A percentile compares a stretch with the other conserved stretches of the same genome.
phyloP scores from a whole-genome alignment of 2,113 vertebrate species.

The Thomomys bottae region DNA sequence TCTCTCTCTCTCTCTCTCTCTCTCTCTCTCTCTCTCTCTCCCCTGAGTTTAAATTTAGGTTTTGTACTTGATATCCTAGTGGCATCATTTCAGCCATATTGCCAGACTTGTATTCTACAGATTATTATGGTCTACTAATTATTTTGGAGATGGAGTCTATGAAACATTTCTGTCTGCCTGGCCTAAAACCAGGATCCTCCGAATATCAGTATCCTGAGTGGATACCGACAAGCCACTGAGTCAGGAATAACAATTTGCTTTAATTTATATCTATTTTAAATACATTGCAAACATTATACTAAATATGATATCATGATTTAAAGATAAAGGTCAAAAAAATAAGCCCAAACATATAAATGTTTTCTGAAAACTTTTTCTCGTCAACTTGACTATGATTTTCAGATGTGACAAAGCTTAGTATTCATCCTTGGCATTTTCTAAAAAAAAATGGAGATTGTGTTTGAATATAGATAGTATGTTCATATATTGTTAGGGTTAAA shows the following conservation, averaged over 20 bases:
- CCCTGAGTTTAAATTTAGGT: no score
- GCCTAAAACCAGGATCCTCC: no score
- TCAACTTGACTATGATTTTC: background rate
- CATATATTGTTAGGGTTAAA: constrained; percentile 35
- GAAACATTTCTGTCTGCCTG: no score
- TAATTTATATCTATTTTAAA: background rate
- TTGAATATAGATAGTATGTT: background rate
- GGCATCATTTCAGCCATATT: no score
- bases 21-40: no score
- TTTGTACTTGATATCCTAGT: no score
- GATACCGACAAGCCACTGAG: no score
- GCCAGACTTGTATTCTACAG: no score
- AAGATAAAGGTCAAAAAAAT: constrained; percentile 38
- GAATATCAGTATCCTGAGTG: no score
- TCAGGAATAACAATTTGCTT: background rate
- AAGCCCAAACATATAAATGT: constrained; percentile 23
- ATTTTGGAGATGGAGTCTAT: no score
- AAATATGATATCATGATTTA: background rate
- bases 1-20: no score
- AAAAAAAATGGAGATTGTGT: constrained; percentile 29
- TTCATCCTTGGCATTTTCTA: background rate
- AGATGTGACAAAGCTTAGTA: background rate
- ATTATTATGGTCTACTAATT: no score
- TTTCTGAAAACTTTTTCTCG: constrained; percentile 1
- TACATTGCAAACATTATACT: background rate